Conservation (phyloP, 2,888 invertebrate species). For the Andrena camellia region DNA sequence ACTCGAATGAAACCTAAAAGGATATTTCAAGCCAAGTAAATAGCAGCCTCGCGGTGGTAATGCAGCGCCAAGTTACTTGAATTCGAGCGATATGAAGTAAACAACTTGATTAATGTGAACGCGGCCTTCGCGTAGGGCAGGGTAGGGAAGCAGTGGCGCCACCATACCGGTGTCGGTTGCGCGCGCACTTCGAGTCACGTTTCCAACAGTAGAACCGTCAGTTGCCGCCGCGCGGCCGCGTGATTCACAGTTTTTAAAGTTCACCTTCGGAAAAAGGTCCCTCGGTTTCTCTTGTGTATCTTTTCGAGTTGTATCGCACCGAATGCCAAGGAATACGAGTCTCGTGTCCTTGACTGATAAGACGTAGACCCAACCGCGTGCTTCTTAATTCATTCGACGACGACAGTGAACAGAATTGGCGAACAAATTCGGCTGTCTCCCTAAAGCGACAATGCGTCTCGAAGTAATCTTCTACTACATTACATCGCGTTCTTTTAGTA, state of each 20-base stretch:
- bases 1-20: too few species aligned
- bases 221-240: conserved; percentile 70
- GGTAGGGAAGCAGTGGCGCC: conserved; percentile 13
- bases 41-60: too few species aligned
- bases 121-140: neutral
- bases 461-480: too few species aligned
- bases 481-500: too few species aligned
- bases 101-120: neutral
- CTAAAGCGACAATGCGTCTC: too few species aligned
- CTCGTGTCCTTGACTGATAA: neutral
- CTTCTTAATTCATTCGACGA: neutral
- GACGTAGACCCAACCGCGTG: neutral
- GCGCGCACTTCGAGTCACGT: conserved; percentile 73
- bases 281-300: neutral
- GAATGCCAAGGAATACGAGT: neutral
- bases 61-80: too few species aligned
- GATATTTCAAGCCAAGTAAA: too few species aligned
- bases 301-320: neutral
- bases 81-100: too few species aligned
- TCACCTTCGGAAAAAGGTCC: conserved; percentile 17
- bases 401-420: neutral
- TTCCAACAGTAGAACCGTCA: conserved; percentile 61
- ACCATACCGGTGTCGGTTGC: conserved; percentile 44
- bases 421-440: neutral
- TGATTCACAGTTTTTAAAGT: conserved; percentile 62